Conservation (phyloP, 2,888 invertebrate genomes). For the Cremastobaeus sp. region DNA sequence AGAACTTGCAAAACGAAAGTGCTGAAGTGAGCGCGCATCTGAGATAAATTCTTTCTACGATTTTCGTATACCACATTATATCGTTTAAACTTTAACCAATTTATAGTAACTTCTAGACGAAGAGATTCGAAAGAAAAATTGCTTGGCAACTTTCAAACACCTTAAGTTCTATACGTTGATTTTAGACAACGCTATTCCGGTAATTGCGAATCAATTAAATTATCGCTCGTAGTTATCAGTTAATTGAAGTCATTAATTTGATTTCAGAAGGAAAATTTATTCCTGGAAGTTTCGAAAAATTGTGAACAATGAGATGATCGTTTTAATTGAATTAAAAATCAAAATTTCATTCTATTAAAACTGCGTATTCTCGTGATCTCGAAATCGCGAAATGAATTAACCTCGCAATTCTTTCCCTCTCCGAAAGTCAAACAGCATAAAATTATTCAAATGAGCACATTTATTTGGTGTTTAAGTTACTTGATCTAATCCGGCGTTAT, state of each 20-base stretch:
- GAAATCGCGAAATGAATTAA: too few relatives aligned
- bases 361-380: too few relatives aligned
- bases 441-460: slow-evolving; percentile 14
- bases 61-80: slow-evolving; percentile 55
- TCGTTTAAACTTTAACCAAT: slow-evolving; percentile 61
- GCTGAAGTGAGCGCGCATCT: slow-evolving; percentile 37
- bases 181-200: slow-evolving; percentile 28
- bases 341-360: too few relatives aligned
- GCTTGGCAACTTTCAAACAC: slow-evolving; percentile 47
- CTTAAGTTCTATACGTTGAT: slow-evolving; percentile 26
- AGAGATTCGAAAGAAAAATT: slow-evolving; percentile 57
- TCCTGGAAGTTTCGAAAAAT: too few relatives aligned
- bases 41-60: slow-evolving; percentile 52
- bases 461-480: slow-evolving; percentile 32
- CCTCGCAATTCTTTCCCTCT: too few relatives aligned
- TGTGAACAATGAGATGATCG: too few relatives aligned
- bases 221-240: too few relatives aligned
- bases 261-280: too few relatives aligned
- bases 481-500: slow-evolving; percentile 31
- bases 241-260: too few relatives aligned
- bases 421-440: too few relatives aligned
- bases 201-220: slow-evolving; percentile 57
- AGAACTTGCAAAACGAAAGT: slow-evolving; percentile 35
- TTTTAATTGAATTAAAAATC: too few relatives aligned
- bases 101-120: slow-evolving; percentile 55